Conservation (phyloP, 2,113 vertebrate species). For the Campylomormyrus tamandua region DNA sequence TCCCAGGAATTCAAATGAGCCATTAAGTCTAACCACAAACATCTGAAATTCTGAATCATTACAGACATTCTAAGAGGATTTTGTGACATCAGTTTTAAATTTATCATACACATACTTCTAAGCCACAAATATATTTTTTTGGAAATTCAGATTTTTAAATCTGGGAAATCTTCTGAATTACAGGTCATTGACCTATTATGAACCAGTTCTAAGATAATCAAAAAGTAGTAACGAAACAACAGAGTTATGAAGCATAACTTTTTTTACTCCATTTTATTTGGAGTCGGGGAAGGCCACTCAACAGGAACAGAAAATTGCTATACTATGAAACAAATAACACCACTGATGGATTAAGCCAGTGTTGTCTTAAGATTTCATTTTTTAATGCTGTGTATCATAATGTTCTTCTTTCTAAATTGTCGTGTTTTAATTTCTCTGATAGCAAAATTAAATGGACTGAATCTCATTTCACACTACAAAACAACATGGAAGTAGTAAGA, state of each 20-base stretch:
- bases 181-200: neutral
- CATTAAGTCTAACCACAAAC: neutral
- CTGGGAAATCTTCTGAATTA: neutral
- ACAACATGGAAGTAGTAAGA: neutral
- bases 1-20: neutral
- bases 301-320: neutral
- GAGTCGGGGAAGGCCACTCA: neutral
- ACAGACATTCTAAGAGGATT: neutral
- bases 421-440: neutral
- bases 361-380: neutral
- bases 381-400: neutral
- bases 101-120: neutral
- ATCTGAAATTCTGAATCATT: neutral
- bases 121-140: neutral
- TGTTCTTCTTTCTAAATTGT: neutral
- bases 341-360: neutral
- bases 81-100: too few species aligned
- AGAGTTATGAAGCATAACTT: neutral
- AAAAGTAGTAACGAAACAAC: neutral
- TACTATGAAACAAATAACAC: neutral
- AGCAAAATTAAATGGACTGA: neutral
- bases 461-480: slow-evolving; percentile 4
- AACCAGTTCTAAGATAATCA: neutral
- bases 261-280: neutral
- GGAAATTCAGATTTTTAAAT: neutral